Conservation (phyloP, 2,113 vertebrate species). For the Aix galericulata region DNA sequence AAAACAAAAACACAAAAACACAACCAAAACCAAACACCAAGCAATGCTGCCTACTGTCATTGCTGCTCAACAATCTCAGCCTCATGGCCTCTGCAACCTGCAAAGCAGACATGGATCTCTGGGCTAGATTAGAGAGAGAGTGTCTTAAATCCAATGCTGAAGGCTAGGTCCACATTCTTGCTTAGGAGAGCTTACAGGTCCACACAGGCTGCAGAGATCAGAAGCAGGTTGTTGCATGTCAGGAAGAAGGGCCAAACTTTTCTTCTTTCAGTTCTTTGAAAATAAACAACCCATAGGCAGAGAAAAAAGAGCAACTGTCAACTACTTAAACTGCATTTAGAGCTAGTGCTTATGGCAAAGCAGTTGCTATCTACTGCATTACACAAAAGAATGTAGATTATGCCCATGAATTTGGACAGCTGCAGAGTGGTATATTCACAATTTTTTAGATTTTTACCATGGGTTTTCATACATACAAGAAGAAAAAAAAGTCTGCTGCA, state of each 20-base stretch:
- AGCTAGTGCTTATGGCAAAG: neutral
- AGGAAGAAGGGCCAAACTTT: neutral
- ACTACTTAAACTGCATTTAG: neutral
- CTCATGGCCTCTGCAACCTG: neutral
- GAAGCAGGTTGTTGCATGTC: neutral
- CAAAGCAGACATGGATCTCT: neutral
- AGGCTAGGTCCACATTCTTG: neutral
- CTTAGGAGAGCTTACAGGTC: neutral
- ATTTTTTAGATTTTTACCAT: neutral
- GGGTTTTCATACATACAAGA: fast-evolving
- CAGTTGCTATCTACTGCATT: neutral
- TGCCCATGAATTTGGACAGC: neutral
- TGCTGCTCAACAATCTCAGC: neutral
- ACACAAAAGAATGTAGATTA: neutral
- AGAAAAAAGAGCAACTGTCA: neutral
- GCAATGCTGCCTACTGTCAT: neutral
- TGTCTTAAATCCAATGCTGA: neutral
- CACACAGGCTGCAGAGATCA: neutral
- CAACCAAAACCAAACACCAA: neutral
- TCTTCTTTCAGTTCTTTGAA: neutral
- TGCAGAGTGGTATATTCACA: neutral
- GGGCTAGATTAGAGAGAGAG: neutral
- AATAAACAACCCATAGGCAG: neutral
- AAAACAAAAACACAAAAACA: neutral
- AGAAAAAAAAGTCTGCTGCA: neutral